phyloP scores from a whole-genome alignment of 1,140 invertebrate species.

The Dendrolimus punctatus region DNA sequence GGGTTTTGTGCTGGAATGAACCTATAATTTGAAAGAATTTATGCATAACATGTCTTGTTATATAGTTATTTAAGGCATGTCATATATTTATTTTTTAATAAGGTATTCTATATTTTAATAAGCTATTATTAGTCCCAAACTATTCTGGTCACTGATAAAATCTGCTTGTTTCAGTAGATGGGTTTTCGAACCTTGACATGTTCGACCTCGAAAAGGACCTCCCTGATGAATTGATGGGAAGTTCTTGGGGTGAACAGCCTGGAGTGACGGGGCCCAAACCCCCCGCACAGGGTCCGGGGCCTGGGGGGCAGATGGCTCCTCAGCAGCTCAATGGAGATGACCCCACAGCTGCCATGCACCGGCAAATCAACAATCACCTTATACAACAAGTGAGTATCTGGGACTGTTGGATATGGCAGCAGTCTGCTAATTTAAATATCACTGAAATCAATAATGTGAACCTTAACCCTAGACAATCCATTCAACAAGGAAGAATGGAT shows the following conservation, averaged over 20 bases:
- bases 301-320: slow-evolving; percentile 72
- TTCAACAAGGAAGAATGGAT: too few relatives aligned
- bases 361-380: slow-evolving; percentile 78
- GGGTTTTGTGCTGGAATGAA: too few relatives aligned
- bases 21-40: too few relatives aligned
- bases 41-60: slow-evolving; percentile 4
- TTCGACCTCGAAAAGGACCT: slow-evolving; percentile 93
- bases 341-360: slow-evolving; percentile 70
- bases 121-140: background rate
- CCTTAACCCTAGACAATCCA: too few relatives aligned
- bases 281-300: slow-evolving; percentile 83
- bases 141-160: background rate
- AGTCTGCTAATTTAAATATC: too few relatives aligned
- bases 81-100: slow-evolving; percentile 3
- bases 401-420: slow-evolving; percentile 20
- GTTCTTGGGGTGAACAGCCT: slow-evolving; percentile 80
- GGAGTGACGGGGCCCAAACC: slow-evolving; percentile 77
- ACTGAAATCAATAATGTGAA: too few relatives aligned
- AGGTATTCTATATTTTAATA: slow-evolving; percentile 4
- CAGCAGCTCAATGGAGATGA: slow-evolving; percentile 80
- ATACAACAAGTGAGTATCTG: slow-evolving; percentile 75
- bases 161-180: slow-evolving; percentile 69
- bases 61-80: slow-evolving; percentile 1
- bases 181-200: slow-evolving; percentile 85
- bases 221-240: slow-evolving; percentile 90